These are phyloP conservation scores for Monopterus albus DNA, from an alignment of 2,113 vertebrate species.

Conservation along the genomic window DNA sequence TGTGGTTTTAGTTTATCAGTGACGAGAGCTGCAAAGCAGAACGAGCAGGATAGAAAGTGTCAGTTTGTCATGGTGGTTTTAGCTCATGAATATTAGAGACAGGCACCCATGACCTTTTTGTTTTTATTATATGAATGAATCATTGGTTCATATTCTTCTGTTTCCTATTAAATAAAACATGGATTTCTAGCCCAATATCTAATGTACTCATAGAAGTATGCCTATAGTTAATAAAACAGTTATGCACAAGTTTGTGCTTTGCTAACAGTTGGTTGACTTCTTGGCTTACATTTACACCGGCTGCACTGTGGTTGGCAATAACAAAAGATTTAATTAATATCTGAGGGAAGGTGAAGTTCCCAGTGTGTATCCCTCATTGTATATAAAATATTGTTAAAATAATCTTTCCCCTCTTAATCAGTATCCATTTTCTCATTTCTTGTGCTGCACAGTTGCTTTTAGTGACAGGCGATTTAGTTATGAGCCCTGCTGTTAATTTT, in stretches of 20 bases:
- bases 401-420: background rate
- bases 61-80: background rate
- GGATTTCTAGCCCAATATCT: background rate
- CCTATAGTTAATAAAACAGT: background rate
- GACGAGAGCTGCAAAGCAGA: background rate
- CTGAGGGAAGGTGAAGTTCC: background rate
- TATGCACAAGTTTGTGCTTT: background rate
- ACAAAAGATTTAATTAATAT: background rate
- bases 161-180: constrained; percentile 21
- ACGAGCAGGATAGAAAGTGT: background rate
- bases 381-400: background rate
- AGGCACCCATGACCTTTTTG: background rate
- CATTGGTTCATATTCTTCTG: background rate
- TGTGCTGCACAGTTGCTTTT: constrained; percentile 8
- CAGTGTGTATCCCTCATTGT: background rate
- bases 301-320: background rate
- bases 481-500: background rate
- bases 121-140: constrained; percentile 23
- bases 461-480: background rate
- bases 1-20: constrained; percentile 17
- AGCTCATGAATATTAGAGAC: background rate
- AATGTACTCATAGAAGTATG: too few species aligned
- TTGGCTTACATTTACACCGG: background rate
- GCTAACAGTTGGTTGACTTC: background rate
- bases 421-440: background rate